Evolutionary conservation across 2,888 invertebrate genomes (phyloP), one percentile per base, ranked within the genome.

Genomic region (Eupithecia subfuscata): DNA sequence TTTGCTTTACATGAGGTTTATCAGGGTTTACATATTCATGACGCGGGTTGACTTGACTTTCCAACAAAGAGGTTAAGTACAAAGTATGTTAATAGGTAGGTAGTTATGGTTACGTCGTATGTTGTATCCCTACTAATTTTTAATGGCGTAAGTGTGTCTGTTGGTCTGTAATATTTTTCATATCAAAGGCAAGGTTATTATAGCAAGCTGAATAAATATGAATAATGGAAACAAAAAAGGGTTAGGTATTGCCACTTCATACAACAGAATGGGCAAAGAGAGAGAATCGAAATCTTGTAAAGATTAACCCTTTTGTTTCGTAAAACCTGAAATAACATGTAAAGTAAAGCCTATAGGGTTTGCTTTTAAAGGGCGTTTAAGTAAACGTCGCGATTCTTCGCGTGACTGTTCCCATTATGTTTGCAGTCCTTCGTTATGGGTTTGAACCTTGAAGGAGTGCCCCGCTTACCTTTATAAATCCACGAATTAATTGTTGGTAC

Each of bases 361-460:
- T 78, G 81, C 77, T 75, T 78, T 80, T 75, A 81, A 80, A 81
- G 76, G 70, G 79, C 80, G 77, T 82, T 77, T 81, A 83, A 43
- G 80, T 81, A 81, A 82, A 79, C 78, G 79, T 82, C 78, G 76
- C 76, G 81, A 82, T 81, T 81, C 81, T 76, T 90, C 84, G 90
- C 90, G 90, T 91, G 91, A 88, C 89, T 73, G 77, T 78, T 82
- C 83, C 83, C 87, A 90, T 90, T 77, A 82, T 84, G 84, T 88
- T 87, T 85, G 80, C 75, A 82, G 85, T 89, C 86, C 84, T 86
- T 86, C 84, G 84, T 88, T 90, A 88, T 85, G 83, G 85, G 81
- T 79, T 83, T 80, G 78, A 83, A 84, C 84, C 84, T 85, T 84
- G 83, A 82, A 86, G 85, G 86, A 83, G 85, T 83, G 86, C 85